Evolutionary conservation across 64 coral and sea anemone genomes (phyloP).

Genomic region (Pocillopora damicornis): DNA sequence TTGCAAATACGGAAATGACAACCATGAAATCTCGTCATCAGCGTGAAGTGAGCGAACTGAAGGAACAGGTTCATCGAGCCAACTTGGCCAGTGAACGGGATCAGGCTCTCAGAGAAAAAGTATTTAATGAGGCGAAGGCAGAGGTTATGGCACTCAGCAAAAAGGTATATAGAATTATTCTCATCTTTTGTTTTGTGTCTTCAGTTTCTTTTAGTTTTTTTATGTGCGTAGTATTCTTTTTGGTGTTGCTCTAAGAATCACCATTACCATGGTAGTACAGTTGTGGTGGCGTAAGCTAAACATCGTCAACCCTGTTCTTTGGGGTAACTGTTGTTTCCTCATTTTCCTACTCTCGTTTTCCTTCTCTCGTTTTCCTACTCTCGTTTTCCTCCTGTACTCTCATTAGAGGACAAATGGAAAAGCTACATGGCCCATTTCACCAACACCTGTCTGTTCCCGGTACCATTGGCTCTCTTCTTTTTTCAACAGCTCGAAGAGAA

Average conservation of each 20-base stretch:
- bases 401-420: too few relatives aligned
- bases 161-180: conserved; percentile 44
- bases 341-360: too few relatives aligned
- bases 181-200: too few relatives aligned
- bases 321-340: too few relatives aligned
- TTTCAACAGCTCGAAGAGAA: conserved; percentile 88
- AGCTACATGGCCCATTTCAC: too few relatives aligned
- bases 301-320: too few relatives aligned
- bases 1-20: conserved; percentile 81
- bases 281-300: too few relatives aligned
- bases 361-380: too few relatives aligned
- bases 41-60: conserved; percentile 71
- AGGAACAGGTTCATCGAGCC: conserved; percentile 86
- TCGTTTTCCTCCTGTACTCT: too few relatives aligned
- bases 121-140: conserved; percentile 95
- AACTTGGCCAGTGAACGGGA: conserved; percentile 85
- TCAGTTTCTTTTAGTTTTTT: neutral
- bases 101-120: conserved; percentile 94
- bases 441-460: too few relatives aligned
- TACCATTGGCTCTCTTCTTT: neutral
- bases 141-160: conserved; percentile 94
- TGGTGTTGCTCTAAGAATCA: neutral
- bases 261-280: neutral
- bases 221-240: neutral
- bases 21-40: conserved; percentile 81